phyloP scores from a whole-genome alignment of 2,797 vertebrate species.

The Arnoldichthys spilopterus region DNA sequence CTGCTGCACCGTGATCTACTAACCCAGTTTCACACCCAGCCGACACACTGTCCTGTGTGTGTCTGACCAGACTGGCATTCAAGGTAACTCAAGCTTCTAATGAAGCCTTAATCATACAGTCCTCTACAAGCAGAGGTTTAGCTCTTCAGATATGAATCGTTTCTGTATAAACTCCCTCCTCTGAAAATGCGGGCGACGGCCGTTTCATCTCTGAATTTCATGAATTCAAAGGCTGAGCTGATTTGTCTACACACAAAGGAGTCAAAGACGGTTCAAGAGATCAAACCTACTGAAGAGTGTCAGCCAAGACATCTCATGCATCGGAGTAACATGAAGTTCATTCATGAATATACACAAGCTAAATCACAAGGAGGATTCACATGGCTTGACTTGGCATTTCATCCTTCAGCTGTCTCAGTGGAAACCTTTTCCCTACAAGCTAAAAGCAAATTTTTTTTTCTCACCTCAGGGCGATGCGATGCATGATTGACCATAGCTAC shows the following conservation, averaged over 20 bases:
- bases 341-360: slow-evolving; percentile 72
- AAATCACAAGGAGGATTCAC: slow-evolving; percentile 69
- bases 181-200: slow-evolving; percentile 15
- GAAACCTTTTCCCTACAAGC: slow-evolving; percentile 65
- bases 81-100: slow-evolving; percentile 71
- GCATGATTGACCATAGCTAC: slow-evolving; percentile 47
- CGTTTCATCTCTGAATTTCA: slow-evolving; percentile 53
- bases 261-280: slow-evolving; percentile 58
- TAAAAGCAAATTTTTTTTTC: slow-evolving; percentile 35
- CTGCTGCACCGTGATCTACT: slow-evolving; percentile 71
- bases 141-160: slow-evolving; percentile 20
- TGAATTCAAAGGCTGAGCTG: slow-evolving; percentile 56
- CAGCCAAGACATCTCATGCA: slow-evolving; percentile 65
- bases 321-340: slow-evolving; percentile 58
- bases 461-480: slow-evolving; percentile 45
- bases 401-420: slow-evolving; percentile 72
- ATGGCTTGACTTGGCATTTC: slow-evolving; percentile 74
- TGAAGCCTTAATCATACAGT: slow-evolving; percentile 68
- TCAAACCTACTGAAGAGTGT: slow-evolving; percentile 66
- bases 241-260: slow-evolving; percentile 59
- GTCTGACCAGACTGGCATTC: slow-evolving; percentile 74
- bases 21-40: slow-evolving; percentile 80
- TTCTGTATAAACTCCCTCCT: slow-evolving; percentile 27
- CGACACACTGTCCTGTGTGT: slow-evolving; percentile 74
- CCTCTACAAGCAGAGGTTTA: slow-evolving; percentile 40